Evolutionary conservation across 2,888 invertebrate genomes (phyloP), one percentile per base, ranked within the genome.

Genomic region (Pheosia tremula): DNA sequence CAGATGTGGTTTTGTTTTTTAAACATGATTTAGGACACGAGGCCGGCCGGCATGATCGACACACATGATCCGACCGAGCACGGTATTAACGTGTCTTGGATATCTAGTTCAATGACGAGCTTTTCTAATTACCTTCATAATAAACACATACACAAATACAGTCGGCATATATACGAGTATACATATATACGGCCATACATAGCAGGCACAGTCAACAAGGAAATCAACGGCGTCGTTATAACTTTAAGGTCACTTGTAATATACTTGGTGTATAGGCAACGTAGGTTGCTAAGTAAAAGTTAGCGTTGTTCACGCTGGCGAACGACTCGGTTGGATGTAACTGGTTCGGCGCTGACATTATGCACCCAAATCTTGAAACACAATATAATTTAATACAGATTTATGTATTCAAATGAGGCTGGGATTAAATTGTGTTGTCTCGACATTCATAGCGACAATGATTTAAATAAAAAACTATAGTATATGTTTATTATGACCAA

Each of bases 171-270:
- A 58, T 53, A 24, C 50, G 50, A 37, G 50, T 52, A 52, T 37
- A 56, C n/a, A 45, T 50, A 13, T n/a, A n/a, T n/a, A n/a, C n/a
- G n/a, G n/a, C n/a, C 56, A 52, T 37, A 56, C n/a, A 45, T 50
- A 13, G 47, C 38, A 36, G 38, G 37, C 45, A 63, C 57, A 64
- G 63, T 61, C 62, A 73, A 84, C 73, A 71, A 79, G 84, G 84
- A 84, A 85, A 79, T 78, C 67, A 63, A 63, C 59, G 60, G 24
- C 57, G 62, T 60, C 61, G 53, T 59, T 45, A 24, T 24, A 24
- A 50, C 63, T 71, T 66, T 80, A 84, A 84, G 83, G 85, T 82
- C 83, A 84, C 78, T 80, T 72, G 82, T 74, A 24, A 24, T 24
- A 24, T 24, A 24, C 24, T 24, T 24, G 24, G 24, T 24, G 24